Base-by-base conservation (phyloP, 2,113 vertebrate genomes). In the Tragelaphus buxtoni region DNA sequence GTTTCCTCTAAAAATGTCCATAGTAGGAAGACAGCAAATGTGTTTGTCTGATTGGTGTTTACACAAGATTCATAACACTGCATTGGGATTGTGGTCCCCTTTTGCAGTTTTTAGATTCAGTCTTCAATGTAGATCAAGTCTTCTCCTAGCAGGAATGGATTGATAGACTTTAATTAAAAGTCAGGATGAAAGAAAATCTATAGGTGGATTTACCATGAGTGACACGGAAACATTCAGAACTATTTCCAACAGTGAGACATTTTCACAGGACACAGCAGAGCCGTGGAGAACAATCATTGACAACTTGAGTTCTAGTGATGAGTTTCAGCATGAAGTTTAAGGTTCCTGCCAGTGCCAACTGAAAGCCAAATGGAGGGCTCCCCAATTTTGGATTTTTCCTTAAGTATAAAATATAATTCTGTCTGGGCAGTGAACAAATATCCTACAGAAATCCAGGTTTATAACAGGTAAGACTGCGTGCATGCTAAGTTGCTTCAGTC, bases 91-190 rank as follows among this genome's bases (percentile, higher is more conserved):
- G 72, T 51, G 49, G 82, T 72, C 42, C 16, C 10, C 7, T 28
- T 88, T 87, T 96, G 22, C 77, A 96, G 79, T 89, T 91, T 90
- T 97, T 26, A 74, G 79, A 98, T 96, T 96, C 92, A 97, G 47
- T 39, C 22, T 97, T 97, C 8, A 22, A 4, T 97, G 91, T 95
- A 94, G 93, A 94, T 81, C 91, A 90, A 95, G 88, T 18, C 77
- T 93, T 91, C 82, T 97, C 20, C 13, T 86, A 87, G 88, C 90
- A 98, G 82, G 84, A 98, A 94, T 97, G 97, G 63, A 98, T 88
- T 97, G 97, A 96, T 81, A 42, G 51, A 35, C 35, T 96, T 98
- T 97, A 98, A 98, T 96, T 87, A 96, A 98, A 98, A 98, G 94
- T 11, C 96, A 83, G 95, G 58, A 96, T 87, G 47, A 97, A 96